Evolutionary conservation across 2,888 invertebrate species (phyloP), one percentile per base, ranked within the genome.

Genomic region (Synanthedon tipuliformis): DNA sequence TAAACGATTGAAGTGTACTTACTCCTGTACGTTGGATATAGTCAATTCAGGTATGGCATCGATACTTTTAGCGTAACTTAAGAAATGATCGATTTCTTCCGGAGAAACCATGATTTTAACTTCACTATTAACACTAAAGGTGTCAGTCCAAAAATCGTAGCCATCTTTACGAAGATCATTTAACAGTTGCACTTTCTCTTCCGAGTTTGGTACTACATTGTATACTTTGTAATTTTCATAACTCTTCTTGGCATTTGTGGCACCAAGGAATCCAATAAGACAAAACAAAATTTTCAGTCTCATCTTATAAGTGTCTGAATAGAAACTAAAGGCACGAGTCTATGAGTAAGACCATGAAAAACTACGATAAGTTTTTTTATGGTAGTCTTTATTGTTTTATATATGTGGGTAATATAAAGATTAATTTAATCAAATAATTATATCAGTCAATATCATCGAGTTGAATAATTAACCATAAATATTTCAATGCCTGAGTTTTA

Each of bases 181-280:
- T n/a, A 90, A 65, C 23, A 79, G 71, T 45, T 80, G 70, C 51
- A 90, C 65, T 54, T 91, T 88, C 1, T 66, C 68, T 1, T 72
- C 66, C 3, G 74, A 78, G 18, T 63, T 65, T 3, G 91, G 89
- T 3, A 72, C 69, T 5, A 90, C 72, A 57, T 88, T 78, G 58
- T 88, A 90, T 12, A 91, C 88, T 62, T 88, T 88, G 63, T 90
- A 91, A 54, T 89, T 85, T 54, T 90, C 82, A 61, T 87, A 91
- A 52, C 81, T 73, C 54, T 60, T 64, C 10, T 59, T 63, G 2
- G 70, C 67, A 50, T 59, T 54, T 18, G 57, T 54, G 41, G 57
- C 40, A 27, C 56, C 54, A 50, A 58, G 50, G 5, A 63, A 5
- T 11, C 57, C 55, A 13, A 63, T 34, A 8, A 68, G 18, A 4